Evolutionary conservation across 2,888 invertebrate species (phyloP), one percentile per base, ranked within the genome.

Genomic region (Thyatira batis): DNA sequence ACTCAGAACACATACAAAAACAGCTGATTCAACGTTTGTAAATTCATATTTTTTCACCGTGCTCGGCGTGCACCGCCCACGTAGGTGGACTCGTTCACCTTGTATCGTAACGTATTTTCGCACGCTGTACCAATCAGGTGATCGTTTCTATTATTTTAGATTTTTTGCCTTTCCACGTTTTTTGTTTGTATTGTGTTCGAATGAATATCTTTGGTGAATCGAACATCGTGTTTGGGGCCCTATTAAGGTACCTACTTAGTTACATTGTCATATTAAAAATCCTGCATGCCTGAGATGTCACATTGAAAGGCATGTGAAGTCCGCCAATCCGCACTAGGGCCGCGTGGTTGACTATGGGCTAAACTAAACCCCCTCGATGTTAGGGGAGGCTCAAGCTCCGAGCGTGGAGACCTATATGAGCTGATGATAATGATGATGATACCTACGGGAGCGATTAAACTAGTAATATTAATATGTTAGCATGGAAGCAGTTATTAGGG

Each of bases 51-150:
- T 48, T 46, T 48, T 28, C 33, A 13, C n/a, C n/a, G n/a, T n/a
- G n/a, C n/a, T n/a, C n/a, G 33, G 33, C 39, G 39, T 58, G 43
- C 51, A 50, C 45, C 65, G 52, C 73, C 76, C 73, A 74, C 81
- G 63, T 70, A 20, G 65, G 65, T 58, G 44, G 52, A 82, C 80
- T 51, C 0, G 87, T 65, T 87, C 74, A 84, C 90, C 90, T 90
- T 88, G 90, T 70, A 59, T 50, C 57, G 59, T 84, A 88, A 89
- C 87, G 89, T 79, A 83, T 85, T 82, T 89, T 86, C 84, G 78
- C 85, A 87, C 84, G 84, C 67, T 60, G 33, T 55, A 39, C 51
- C 45, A 55, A 71, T 69, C 71, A 74, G 71, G 77, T 80, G 81
- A 70, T 80, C 70, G 72, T 69, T 76, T 71, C 76, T 69, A 77